These are phyloP conservation scores for Iguana delicatissima DNA, from an alignment of 2,797 vertebrate species.

Conservation along the genomic window DNA sequence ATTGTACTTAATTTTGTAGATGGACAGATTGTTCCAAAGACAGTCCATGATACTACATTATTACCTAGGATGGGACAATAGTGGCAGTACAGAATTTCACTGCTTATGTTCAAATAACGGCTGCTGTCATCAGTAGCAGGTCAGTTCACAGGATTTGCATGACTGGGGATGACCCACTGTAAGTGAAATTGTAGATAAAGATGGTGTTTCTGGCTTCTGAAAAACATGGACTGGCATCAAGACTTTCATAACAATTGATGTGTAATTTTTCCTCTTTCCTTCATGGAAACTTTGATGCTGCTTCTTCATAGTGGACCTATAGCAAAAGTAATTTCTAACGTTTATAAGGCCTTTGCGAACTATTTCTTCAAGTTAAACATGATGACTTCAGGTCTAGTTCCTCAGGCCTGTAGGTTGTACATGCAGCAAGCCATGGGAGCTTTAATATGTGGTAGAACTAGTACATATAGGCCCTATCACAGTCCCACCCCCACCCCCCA, in stretches of 20 bases:
- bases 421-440: not conserved
- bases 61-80: not conserved
- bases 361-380: not conserved
- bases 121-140: not conserved
- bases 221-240: not conserved
- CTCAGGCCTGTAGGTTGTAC: not conserved
- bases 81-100: not conserved
- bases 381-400: not conserved
- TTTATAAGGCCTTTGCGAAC: too few relatives aligned
- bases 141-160: not conserved
- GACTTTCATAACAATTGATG: not conserved
- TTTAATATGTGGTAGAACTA: not conserved
- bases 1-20: constrained; percentile 8
- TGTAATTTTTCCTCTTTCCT: not conserved
- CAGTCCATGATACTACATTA: not conserved
- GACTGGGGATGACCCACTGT: not conserved
- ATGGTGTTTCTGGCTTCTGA: not conserved
- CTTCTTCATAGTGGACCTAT: not conserved
- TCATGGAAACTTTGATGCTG: not conserved
- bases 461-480: too few relatives aligned
- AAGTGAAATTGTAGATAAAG: not conserved
- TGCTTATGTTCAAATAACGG: not conserved
- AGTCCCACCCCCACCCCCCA: too few relatives aligned
- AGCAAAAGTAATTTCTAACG: not conserved
- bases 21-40: not conserved